A percentile compares a stretch with the other conserved stretches of the same genome.
These are phyloP conservation scores for Stenoptilia bipunctidactyla DNA, from an alignment of 2,888 invertebrate species.

Conservation along the genomic window DNA sequence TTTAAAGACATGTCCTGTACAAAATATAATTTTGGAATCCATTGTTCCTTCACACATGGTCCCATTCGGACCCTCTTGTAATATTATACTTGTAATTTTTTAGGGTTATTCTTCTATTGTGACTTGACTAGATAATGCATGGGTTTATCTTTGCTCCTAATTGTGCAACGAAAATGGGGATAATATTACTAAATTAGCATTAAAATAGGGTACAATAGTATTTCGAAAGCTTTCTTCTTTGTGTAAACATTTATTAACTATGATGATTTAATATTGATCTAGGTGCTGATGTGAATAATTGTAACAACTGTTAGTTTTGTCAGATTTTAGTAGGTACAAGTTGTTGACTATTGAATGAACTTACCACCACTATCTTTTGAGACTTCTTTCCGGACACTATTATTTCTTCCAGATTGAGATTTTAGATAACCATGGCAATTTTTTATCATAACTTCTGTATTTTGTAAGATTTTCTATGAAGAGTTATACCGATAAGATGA, in stretches of 20 bases:
- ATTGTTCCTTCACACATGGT: slow-evolving; percentile 64
- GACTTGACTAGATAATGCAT: slow-evolving; percentile 64
- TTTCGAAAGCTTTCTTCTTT: slow-evolving; percentile 19
- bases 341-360: no score
- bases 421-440: no score
- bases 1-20: slow-evolving; percentile 8
- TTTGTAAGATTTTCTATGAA: no score
- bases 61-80: slow-evolving; percentile 54
- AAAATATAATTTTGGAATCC: slow-evolving; percentile 41
- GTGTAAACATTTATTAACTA: slow-evolving; percentile 55
- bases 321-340: no score
- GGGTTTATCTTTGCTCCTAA: slow-evolving; percentile 61
- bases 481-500: no score
- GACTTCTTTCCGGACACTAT: no score
- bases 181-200: slow-evolving; percentile 66
- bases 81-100: slow-evolving; percentile 63
- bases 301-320: not conserved
- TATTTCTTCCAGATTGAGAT: no score
- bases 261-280: slow-evolving; percentile 33
- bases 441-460: no score
- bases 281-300: slow-evolving; percentile 13
- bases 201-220: slow-evolving; percentile 33
- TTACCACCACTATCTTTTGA: no score
- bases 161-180: slow-evolving; percentile 56
- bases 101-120: slow-evolving; percentile 59